Evolutionary conservation across 1,140 invertebrate genomes (phyloP), one percentile per base, ranked within the genome.

Genomic region (Drosophila guanche): DNA sequence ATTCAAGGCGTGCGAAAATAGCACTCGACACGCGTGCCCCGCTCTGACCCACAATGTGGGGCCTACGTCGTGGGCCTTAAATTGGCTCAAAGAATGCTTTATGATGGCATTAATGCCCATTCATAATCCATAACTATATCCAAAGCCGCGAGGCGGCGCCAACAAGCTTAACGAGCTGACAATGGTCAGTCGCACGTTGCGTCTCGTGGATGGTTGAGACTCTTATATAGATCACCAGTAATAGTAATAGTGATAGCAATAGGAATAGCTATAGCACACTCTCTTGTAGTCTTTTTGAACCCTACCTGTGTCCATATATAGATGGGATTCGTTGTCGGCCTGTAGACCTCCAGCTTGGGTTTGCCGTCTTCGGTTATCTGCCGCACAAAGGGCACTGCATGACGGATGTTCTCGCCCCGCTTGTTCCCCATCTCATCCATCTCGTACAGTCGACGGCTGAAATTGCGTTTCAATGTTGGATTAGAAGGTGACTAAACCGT

Each of bases 251-350:
- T 7, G 6, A 6, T 27, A 27, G 29, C 7, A 33, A 33, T 29
- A 29, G 29, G 7, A 29, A 27, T 27, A 27, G 6, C 5, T 6
- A 6, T 6, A 1, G 27, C 5, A 29, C 27, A 29, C 27, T 29
- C 6, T 29, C 14, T 6, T 37, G n/a, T 3, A 5, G 5, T 48
- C 14, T 47, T 62, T 54, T 20, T 20, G 16, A 20, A 55, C 80
- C 88, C 78, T 74, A 94, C 93, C 92, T 94, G 93, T 63, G 93
- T 93, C 92, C 92, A 92, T 54, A 94, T 91, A 81, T 91, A 93
- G 33, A 94, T 91, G 16, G 92, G 91, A 89, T 93, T 93, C 41
- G 93, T 93, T 16, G 93, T 93, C n/a, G 92, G 91, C 23, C 90
- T 67, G 57, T 91, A 91, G 50, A 91, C 90, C 86, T 91, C 91